Percentiles rank a stretch among this genome's conserved stretches.
phyloP scores from a whole-genome alignment of 2,113 vertebrate species.

The Phaethon lepturus region DNA sequence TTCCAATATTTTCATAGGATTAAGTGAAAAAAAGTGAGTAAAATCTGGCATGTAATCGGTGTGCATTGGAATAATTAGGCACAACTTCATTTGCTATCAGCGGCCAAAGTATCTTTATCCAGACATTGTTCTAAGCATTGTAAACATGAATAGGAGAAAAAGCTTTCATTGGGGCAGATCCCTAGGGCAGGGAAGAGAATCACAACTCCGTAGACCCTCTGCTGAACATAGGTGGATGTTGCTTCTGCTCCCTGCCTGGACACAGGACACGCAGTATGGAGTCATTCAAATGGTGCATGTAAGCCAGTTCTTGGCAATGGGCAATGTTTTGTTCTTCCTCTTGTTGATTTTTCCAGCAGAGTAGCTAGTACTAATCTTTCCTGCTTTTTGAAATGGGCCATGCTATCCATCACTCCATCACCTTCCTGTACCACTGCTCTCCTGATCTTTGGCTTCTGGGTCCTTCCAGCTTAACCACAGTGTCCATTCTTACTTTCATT shows the following conservation, averaged over 20 bases:
- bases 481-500: background rate
- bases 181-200: background rate
- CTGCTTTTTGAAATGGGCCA: background rate
- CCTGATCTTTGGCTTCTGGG: background rate
- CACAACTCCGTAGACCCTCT: accelerated
- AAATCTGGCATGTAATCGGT: background rate
- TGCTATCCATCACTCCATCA: background rate
- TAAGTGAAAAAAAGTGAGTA: background rate
- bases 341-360: background rate
- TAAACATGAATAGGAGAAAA: background rate
- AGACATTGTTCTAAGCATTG: background rate
- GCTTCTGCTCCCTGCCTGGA: background rate
- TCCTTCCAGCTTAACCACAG: background rate
- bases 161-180: accelerated
- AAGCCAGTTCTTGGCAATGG: background rate
- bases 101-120: background rate
- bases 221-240: background rate
- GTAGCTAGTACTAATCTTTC: background rate
- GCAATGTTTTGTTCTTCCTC: background rate
- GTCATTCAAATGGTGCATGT: background rate
- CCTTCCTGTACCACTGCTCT: background rate
- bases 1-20: background rate
- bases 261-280: background rate
- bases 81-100: background rate
- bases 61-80: background rate